A percentile compares a stretch with the other conserved stretches of the same genome.
phyloP scores from a whole-genome alignment of 2,888 invertebrate genomes.

The Cheilosia vernalis region DNA sequence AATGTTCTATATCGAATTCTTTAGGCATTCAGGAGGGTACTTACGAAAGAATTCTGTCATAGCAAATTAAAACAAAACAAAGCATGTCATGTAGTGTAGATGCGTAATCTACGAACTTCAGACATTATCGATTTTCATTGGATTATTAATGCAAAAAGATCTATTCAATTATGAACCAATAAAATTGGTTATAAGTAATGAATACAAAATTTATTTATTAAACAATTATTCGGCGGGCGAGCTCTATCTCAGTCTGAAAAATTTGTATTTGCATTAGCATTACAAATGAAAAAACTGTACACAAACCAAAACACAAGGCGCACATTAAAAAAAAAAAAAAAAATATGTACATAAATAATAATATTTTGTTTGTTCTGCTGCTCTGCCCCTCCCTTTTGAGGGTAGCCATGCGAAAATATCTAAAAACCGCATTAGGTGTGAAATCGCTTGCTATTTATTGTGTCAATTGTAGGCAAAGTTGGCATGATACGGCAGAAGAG shows the following conservation, averaged over 20 bases:
- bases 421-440: constrained; percentile 56
- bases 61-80: too few species aligned
- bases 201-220: too few species aligned
- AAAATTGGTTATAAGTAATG: too few species aligned
- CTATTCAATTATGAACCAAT: too few species aligned
- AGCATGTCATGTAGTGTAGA: too few species aligned
- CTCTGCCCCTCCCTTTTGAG: constrained; percentile 13
- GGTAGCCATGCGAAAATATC: constrained; percentile 58
- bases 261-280: neutral
- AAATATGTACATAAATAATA: neutral
- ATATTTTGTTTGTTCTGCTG: constrained; percentile 3
- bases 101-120: too few species aligned
- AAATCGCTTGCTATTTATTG: constrained; percentile 60
- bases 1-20: too few species aligned
- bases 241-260: neutral
- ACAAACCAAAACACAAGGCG: neutral
- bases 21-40: too few species aligned
- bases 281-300: neutral
- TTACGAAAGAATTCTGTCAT: too few species aligned
- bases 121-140: too few species aligned
- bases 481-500: neutral
- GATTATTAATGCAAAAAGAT: too few species aligned
- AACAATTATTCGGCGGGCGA: too few species aligned
- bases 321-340: neutral
- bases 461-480: constrained; percentile 55